These are phyloP conservation scores for Papilio helenus DNA, from an alignment of 1,140 invertebrate genomes.

Conservation along the genomic window DNA sequence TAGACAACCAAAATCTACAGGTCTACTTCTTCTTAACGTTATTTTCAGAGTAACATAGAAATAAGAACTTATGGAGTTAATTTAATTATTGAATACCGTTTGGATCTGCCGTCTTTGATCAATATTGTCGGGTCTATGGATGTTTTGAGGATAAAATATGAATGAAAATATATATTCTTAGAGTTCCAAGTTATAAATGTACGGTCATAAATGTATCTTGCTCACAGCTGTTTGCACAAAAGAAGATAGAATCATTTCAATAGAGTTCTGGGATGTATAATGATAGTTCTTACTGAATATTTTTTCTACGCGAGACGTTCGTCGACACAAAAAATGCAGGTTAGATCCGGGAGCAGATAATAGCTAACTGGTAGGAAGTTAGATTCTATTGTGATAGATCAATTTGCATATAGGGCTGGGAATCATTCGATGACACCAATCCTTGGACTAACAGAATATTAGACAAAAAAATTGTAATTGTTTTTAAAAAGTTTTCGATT, in stretches of 20 bases:
- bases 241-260: not conserved
- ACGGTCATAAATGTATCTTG: not conserved
- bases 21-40: too few relatives aligned
- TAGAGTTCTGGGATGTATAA: not conserved
- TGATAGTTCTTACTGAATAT: not conserved
- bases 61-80: too few relatives aligned
- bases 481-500: too few relatives aligned
- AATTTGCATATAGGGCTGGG: not conserved
- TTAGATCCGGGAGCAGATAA: conserved; percentile 1
- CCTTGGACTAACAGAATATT: too few relatives aligned
- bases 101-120: not conserved
- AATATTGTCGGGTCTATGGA: not conserved
- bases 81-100: too few relatives aligned
- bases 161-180: not conserved
- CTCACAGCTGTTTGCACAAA: conserved; percentile 4
- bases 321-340: conserved; percentile 1
- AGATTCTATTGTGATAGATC: not conserved
- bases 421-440: too few relatives aligned
- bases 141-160: not conserved
- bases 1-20: too few relatives aligned
- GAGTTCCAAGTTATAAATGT: not conserved
- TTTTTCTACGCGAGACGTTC: not conserved
- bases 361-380: not conserved
- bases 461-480: too few relatives aligned
- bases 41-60: too few relatives aligned